Conservation (phyloP, 2,113 vertebrate species). For the Dromiciops gliroides region DNA sequence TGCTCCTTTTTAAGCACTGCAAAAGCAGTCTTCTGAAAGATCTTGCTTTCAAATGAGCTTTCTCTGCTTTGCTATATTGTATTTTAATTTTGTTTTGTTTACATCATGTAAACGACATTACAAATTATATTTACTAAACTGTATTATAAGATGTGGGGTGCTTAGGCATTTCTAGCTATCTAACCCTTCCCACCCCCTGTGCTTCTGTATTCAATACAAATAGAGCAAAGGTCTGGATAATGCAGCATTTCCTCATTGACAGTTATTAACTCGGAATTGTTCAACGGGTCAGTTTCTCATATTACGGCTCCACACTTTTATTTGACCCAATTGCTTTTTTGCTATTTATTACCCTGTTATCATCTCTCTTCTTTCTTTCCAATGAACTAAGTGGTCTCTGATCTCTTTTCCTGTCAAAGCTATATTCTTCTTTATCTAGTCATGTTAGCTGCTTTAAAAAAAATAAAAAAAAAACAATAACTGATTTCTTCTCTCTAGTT, state of each 20-base stretch:
- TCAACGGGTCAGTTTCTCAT: background rate
- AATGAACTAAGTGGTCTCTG: background rate
- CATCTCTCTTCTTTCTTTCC: background rate
- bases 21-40: constrained; percentile 73
- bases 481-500: background rate
- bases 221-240: background rate
- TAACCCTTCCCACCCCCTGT: constrained; percentile 9
- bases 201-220: constrained; percentile 1
- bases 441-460: background rate
- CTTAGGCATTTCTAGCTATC: constrained; percentile 44
- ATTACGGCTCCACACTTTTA: background rate
- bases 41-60: constrained; percentile 77
- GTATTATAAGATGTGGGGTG: constrained; percentile 42
- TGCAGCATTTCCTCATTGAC: background rate
- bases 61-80: constrained; percentile 58
- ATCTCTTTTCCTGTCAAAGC: background rate
- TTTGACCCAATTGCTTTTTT: background rate
- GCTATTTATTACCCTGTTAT: background rate
- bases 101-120: constrained; percentile 71
- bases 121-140: constrained; percentile 69
- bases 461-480: too few species aligned
- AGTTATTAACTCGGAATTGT: background rate
- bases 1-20: constrained; percentile 71
- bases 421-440: background rate
- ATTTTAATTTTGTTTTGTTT: constrained; percentile 80